Evolutionary conservation across 2,888 invertebrate species (phyloP).

Genomic region (Phymatocera aterrima): DNA sequence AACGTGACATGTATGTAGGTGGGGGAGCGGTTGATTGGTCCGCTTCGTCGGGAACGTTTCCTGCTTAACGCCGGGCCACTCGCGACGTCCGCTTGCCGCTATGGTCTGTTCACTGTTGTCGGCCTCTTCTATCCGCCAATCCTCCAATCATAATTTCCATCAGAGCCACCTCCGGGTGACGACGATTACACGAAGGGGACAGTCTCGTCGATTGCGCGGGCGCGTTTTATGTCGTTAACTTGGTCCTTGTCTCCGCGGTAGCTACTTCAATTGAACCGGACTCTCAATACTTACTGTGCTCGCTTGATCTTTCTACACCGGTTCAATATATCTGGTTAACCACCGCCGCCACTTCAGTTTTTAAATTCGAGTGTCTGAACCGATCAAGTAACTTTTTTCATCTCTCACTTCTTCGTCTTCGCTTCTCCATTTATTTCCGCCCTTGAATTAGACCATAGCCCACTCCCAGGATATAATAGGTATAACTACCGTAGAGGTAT

Average conservation of each 20-base stretch:
- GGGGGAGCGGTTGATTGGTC: slow-evolving; percentile 73
- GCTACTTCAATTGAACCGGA: not conserved
- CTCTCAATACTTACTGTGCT: not conserved
- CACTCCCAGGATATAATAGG: not conserved
- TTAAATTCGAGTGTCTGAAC: slow-evolving; percentile 27
- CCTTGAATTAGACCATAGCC: slow-evolving; percentile 1
- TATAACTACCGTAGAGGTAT: not conserved
- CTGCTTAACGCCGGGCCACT: slow-evolving; percentile 75
- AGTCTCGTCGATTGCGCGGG: slow-evolving; percentile 50
- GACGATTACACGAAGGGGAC: slow-evolving; percentile 63
- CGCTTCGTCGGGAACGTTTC: slow-evolving; percentile 79
- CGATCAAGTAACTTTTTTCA: slow-evolving; percentile 29
- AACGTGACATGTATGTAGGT: slow-evolving; percentile 58
- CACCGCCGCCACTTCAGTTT: slow-evolving; percentile 10
- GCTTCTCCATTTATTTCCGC: slow-evolving; percentile 4
- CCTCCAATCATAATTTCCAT: slow-evolving; percentile 74
- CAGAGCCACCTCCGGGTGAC: slow-evolving; percentile 75
- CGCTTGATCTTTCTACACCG: not conserved
- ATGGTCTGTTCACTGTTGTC: slow-evolving; percentile 25
- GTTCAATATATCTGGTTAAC: slow-evolving; percentile 6
- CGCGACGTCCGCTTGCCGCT: slow-evolving; percentile 61
- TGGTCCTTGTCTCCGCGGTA: slow-evolving; percentile 4
- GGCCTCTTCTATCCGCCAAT: slow-evolving; percentile 62
- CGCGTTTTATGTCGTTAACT: slow-evolving; percentile 34
- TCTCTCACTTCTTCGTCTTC: not conserved